phyloP scores from a whole-genome alignment of 2,797 vertebrate species.

The Chelon labrosus region DNA sequence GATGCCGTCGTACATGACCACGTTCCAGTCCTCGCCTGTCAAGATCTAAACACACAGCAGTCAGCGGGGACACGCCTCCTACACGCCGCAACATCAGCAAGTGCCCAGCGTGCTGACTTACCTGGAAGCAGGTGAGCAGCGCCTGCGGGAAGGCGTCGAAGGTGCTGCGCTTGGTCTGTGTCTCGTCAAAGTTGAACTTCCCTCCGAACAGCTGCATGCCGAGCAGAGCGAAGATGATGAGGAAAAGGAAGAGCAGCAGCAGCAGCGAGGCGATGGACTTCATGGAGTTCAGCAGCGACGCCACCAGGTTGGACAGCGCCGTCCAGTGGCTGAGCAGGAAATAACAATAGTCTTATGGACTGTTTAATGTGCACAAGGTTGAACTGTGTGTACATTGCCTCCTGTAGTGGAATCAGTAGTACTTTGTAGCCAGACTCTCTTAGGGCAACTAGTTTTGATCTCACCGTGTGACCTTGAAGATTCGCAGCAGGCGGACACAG shows the following conservation, averaged over 20 bases:
- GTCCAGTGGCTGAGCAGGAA: slow-evolving; percentile 91
- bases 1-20: slow-evolving; percentile 87
- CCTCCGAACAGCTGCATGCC: slow-evolving; percentile 99
- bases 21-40: slow-evolving; percentile 86
- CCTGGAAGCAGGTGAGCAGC: slow-evolving; percentile 98
- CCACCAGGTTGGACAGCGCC: slow-evolving; percentile 96
- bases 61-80: background rate
- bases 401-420: no score
- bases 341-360: slow-evolving; percentile 7
- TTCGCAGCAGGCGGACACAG: slow-evolving; percentile 94
- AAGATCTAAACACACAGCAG: slow-evolving; percentile 74
- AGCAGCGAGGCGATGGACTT: slow-evolving; percentile 98
- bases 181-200: slow-evolving; percentile 99
- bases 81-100: background rate
- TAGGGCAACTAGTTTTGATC: slow-evolving; percentile 10
- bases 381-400: no score
- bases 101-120: slow-evolving; percentile 47
- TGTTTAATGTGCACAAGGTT: no score
- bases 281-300: slow-evolving; percentile 98
- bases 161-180: slow-evolving; percentile 97
- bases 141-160: slow-evolving; percentile 98
- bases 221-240: slow-evolving; percentile 98
- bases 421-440: background rate
- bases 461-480: slow-evolving; percentile 98
- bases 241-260: slow-evolving; percentile 98